Percentiles rank a stretch among this genome's conserved stretches.
These are phyloP conservation scores for Phalera bucephala DNA, from an alignment of 2,888 invertebrate species.

Conservation along the genomic window DNA sequence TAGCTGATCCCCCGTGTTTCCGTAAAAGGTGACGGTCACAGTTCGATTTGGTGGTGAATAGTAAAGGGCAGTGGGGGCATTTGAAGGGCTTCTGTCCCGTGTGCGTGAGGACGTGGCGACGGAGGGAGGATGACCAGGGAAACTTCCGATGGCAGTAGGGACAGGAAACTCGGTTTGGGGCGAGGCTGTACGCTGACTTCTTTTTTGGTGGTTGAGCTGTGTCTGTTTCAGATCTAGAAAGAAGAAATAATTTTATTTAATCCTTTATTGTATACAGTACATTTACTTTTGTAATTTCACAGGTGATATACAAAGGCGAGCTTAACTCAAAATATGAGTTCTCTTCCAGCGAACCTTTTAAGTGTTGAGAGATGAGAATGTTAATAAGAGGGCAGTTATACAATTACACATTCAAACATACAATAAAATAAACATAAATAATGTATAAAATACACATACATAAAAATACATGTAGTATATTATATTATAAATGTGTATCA, in stretches of 20 bases:
- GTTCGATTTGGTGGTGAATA: slow-evolving; percentile 98
- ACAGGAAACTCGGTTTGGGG: slow-evolving; percentile 96
- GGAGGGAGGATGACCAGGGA: slow-evolving; percentile 97
- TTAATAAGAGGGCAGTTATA: too few relatives aligned
- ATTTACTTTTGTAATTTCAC: too few relatives aligned
- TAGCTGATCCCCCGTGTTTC: slow-evolving; percentile 86
- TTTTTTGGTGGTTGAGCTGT: slow-evolving; percentile 87
- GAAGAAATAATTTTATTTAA: slow-evolving; percentile 1
- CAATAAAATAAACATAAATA: too few relatives aligned
- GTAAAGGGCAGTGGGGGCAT: slow-evolving; percentile 95
- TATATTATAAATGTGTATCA: too few relatives aligned
- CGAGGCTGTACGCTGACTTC: slow-evolving; percentile 97
- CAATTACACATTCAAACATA: too few relatives aligned
- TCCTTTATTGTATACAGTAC: too few relatives aligned
- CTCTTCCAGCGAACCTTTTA: too few relatives aligned
- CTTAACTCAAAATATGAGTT: too few relatives aligned
- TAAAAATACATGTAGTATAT: too few relatives aligned
- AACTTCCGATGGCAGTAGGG: slow-evolving; percentile 97
- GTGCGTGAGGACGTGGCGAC: slow-evolving; percentile 97
- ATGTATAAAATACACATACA: too few relatives aligned
- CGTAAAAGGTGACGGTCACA: slow-evolving; percentile 96
- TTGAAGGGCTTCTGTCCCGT: slow-evolving; percentile 98
- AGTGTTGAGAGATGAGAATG: too few relatives aligned
- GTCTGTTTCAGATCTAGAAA: slow-evolving; percentile 86
- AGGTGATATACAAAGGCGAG: too few relatives aligned